phyloP scores from a whole-genome alignment of 2,797 vertebrate genomes.

The Sarcophilus harrisii region DNA sequence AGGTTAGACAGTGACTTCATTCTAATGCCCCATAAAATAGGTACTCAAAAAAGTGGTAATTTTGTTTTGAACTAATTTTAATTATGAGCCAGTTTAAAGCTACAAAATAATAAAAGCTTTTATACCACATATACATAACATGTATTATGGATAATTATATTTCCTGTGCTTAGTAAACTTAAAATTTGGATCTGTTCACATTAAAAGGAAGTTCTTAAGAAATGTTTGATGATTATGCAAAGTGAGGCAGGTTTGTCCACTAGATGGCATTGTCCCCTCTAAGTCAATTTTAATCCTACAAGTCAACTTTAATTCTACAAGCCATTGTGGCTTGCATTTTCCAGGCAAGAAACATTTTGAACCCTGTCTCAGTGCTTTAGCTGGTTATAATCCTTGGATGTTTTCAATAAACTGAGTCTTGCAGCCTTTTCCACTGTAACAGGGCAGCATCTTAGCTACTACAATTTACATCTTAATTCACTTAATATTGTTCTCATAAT shows the following conservation, averaged over 20 bases:
- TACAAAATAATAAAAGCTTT: background rate
- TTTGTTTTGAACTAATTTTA: background rate
- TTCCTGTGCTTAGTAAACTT: slow-evolving; percentile 2
- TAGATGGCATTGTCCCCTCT: slow-evolving; percentile 72
- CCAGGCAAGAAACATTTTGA: slow-evolving; percentile 8
- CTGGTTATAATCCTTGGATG: background rate
- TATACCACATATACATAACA: background rate
- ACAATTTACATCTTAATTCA: background rate
- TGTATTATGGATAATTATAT: background rate
- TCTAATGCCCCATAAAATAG: slow-evolving; percentile 37
- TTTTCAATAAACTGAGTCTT: background rate
- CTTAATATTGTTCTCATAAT: background rate
- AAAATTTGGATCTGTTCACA: slow-evolving; percentile 21
- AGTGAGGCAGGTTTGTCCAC: slow-evolving; percentile 53
- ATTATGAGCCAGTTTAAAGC: background rate
- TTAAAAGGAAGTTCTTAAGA: slow-evolving; percentile 40
- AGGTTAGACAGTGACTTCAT: background rate
- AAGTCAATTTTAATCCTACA: background rate
- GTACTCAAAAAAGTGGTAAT: background rate
- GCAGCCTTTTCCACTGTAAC: background rate
- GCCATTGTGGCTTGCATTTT: background rate
- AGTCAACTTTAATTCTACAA: background rate
- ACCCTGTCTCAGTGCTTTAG: background rate
- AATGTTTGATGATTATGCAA: slow-evolving; percentile 9
- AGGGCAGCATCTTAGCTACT: background rate